Conservation (phyloP, 2,797 vertebrate species). For the Epinephelus awoara region DNA sequence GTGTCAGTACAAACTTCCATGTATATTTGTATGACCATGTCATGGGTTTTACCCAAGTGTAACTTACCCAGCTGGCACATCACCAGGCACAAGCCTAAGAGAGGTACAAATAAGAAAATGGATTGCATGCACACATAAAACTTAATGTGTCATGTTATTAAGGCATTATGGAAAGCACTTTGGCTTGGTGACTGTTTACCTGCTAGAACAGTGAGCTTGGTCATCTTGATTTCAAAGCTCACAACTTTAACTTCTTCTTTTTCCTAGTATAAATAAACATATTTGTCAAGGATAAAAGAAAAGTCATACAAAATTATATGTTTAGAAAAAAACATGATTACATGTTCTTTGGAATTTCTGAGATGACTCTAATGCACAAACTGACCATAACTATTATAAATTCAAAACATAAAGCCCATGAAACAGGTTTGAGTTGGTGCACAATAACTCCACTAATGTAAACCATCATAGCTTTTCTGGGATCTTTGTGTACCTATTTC, state of each 20-base stretch:
- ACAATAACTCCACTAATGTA: neutral
- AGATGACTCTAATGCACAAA: neutral
- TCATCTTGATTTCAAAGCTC: conserved; percentile 61
- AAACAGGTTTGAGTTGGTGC: neutral
- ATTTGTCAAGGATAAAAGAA: neutral
- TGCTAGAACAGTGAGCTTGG: conserved; percentile 73
- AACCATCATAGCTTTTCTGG: neutral
- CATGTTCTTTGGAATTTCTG: neutral
- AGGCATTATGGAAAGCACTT: neutral
- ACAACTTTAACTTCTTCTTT: conserved; percentile 2
- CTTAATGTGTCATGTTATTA: neutral
- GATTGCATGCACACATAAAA: too few relatives aligned
- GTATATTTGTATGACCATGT: neutral
- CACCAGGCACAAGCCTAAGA: conserved; percentile 77
- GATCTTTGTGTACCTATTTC: neutral
- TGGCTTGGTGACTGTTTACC: conserved; percentile 55
- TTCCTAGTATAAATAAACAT: conserved; percentile 19
- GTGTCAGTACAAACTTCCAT: neutral
- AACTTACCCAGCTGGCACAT: conserved; percentile 81
- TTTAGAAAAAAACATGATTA: neutral
- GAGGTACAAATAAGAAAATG: neutral
- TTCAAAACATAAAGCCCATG: neutral
- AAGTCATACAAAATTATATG: neutral
- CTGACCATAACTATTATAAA: neutral
- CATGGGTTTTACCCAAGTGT: neutral